Base-by-base conservation (phyloP, 2,888 invertebrate genomes). In the Choreutis nemorana region DNA sequence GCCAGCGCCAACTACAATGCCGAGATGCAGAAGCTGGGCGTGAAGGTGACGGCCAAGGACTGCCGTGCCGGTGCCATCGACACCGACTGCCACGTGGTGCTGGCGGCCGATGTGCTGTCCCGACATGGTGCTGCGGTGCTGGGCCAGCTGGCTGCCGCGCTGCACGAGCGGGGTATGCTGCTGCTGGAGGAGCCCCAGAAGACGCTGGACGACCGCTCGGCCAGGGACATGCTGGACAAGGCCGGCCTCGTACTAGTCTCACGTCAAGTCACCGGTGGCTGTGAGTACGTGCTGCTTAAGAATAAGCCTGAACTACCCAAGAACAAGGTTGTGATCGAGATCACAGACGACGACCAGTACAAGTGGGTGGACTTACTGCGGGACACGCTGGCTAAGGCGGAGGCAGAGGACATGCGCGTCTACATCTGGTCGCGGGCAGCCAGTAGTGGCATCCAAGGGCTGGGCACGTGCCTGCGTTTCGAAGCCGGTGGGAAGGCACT, bases 381-480 rank as follows among this genome's bases (percentile, higher is more conserved):
- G 60, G 81, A 80, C 1, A 86, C 89, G 0, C 54, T 97, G 58
- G 83, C 83, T 36, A 84, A 84, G 33, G 79, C 85, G 28, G 84
- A 87, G 51, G 58, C 63, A 13, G 82, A 82, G 34, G 79, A 73
- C 15, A 59, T 77, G 38, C 85, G 86, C 43, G 81, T 91, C 31
- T 83, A 87, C 46, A 55, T 92, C 20, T 85, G 89, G 30, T 83
- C 87, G 33, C 86, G 87, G 23, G 84, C 87, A 45, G 81, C 86
- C 34, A 59, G 82, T 14, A 83, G 84, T 57, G 97, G 98, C 37
- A 81, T 92, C 38, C 80, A 96, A 32, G 98, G 98, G 25, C 81
- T 98, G 57, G 87, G 90, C 50, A 90, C 94, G 55, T 99, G 98
- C 64, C 81, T 98, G 41, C 88, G 89, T 50, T 87, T 85, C 46